Evolutionary conservation across 1,140 invertebrate species (phyloP), one percentile per base, ranked within the genome.

Genomic region (Cryptotermes secundus): DNA sequence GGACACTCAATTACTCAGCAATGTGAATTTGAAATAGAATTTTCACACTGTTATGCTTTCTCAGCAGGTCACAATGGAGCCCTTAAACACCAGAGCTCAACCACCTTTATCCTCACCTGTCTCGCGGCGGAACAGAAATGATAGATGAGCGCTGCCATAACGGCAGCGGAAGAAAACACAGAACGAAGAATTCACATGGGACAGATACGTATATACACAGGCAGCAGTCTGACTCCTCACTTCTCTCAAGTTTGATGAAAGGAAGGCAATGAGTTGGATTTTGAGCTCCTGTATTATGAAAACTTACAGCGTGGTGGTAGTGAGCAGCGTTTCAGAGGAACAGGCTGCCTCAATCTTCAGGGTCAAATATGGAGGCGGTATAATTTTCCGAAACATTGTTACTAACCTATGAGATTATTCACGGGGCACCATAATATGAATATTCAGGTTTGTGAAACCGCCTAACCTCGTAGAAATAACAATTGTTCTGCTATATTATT

Each of bases 21-120:
- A 31, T 72, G 59, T 14, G 59, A 31, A 72, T 72, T 72, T 72
- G 59, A 72, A 72, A n/a, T 72, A n/a, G 31, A 72, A 72, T 72
- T n/a, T 72, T 72, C 59, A n/a, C 59, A 72, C 59, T 31, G 59
- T 72, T 72, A 72, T 72, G 59, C 53, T 0, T 59, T 59, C 53
- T 59, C 16, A n/a, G 19, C 59, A 72, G 6, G n/a, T 72, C 26
- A 72, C 59, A 72, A 72, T 72, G 59, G 59, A 72, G 26, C 59
- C 59, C 26, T 72, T 72, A 31, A 49, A 31, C 59, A 7, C 10
- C 26, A 31, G n/a, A 72, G 26, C 26, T 72, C 26, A 7, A 14
- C 26, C n/a, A 72, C 59, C 59, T 10, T n/a, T 31, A 72, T 72
- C 59, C 59, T 72, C 59, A 72, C 59, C 59, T 72, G 59, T 72